These are phyloP conservation scores for Trigoniulus corallinus DNA, from an alignment of 1,140 invertebrate genomes.

Conservation along the genomic window DNA sequence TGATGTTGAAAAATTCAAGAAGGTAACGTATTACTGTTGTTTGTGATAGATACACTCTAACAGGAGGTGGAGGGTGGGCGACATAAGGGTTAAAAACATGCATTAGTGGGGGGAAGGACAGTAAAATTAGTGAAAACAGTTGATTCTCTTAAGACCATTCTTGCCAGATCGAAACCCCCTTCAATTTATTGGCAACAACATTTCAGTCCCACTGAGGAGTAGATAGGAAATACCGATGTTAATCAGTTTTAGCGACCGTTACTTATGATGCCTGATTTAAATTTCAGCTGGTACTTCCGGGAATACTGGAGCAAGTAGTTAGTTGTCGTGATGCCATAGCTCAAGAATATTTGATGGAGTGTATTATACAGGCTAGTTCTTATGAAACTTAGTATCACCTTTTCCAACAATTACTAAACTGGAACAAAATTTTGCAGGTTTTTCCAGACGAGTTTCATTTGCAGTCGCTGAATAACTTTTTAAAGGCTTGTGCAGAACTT, in stretches of 20 bases:
- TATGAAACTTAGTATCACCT: background rate
- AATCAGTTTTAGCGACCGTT: no score
- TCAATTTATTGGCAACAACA: no score
- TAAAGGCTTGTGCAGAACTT: constrained; percentile 92
- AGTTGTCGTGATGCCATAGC: constrained; percentile 96
- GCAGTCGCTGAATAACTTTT: constrained; percentile 81
- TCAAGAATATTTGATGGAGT: constrained; percentile 99
- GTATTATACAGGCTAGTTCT: constrained; percentile 79
- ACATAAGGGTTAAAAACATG: no score
- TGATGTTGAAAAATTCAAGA: constrained; percentile 80
- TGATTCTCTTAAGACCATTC: no score
- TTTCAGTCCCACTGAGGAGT: no score
- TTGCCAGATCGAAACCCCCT: no score
- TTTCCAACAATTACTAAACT: background rate
- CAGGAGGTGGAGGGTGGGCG: no score
- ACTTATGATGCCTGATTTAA: constrained; percentile 10
- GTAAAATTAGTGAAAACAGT: no score
- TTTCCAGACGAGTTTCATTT: constrained; percentile 99
- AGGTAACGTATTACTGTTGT: constrained; percentile 29
- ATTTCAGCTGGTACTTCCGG: constrained; percentile 67
- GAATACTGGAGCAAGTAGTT: constrained; percentile 89
- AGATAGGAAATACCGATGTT: no score
- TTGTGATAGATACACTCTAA: no score
- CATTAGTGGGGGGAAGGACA: no score
- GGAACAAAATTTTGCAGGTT: constrained; percentile 38